These are phyloP conservation scores for Penaeus japonicus DNA, from an alignment of 1,140 invertebrate genomes.

Conservation along the genomic window DNA sequence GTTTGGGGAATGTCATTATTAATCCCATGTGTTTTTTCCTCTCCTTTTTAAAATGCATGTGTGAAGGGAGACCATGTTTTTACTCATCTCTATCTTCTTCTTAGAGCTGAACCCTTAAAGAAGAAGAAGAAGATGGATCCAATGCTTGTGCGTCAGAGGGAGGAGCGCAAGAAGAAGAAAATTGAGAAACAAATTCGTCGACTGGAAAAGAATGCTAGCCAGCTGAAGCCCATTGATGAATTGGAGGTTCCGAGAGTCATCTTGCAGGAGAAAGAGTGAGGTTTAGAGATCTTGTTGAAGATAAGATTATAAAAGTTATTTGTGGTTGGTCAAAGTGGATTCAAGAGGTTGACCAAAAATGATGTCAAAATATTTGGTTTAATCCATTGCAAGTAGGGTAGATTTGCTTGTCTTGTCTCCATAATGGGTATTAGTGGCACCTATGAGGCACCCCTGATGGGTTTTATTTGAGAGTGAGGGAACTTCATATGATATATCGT, in stretches of 20 bases:
- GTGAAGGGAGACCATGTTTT: too few species aligned
- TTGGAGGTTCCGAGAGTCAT: constrained; percentile 75
- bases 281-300: background rate
- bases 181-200: constrained; percentile 83
- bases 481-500: too few species aligned
- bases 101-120: constrained; percentile 82
- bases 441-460: too few species aligned
- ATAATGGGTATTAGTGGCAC: too few species aligned
- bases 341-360: too few species aligned
- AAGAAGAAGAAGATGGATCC: constrained; percentile 89
- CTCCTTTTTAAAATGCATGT: too few species aligned
- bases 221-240: constrained; percentile 85
- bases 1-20: too few species aligned
- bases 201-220: constrained; percentile 77
- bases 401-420: too few species aligned
- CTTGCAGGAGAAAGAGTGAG: constrained; percentile 73
- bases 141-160: constrained; percentile 75
- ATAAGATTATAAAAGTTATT: constrained; percentile 58
- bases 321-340: constrained; percentile 62
- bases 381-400: too few species aligned
- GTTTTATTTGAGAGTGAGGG: too few species aligned
- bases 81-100: background rate
- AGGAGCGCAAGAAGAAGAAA: constrained; percentile 80
- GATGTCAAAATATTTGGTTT: too few species aligned
- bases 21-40: too few species aligned